Percentiles rank a stretch among this genome's conserved stretches.
Evolutionary conservation across 1,140 invertebrate species (phyloP).

Genomic region (Caenorhabditis elegans): WBcel235 BX284603.4:6082001-6082500

Average conservation of each 20-base stretch:
- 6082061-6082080: no score
- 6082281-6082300: background rate
- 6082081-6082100: no score
- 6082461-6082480: background rate
- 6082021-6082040: no score
- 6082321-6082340: no score
- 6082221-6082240: background rate
- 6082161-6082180: constrained; percentile 9
- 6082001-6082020: no score
- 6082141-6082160: background rate
- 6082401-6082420: background rate
- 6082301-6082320: no score
- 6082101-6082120: no score
- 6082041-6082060: no score
- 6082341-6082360: no score
- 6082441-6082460: background rate
- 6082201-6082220: background rate
- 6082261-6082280: background rate
- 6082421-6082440: background rate
- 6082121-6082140: no score
- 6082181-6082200: background rate
- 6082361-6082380: background rate
- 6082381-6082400: background rate
- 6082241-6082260: background rate
- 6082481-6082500: background rate